Conservation (phyloP, 2,113 vertebrate genomes). For the Carettochelys insculpta region DNA sequence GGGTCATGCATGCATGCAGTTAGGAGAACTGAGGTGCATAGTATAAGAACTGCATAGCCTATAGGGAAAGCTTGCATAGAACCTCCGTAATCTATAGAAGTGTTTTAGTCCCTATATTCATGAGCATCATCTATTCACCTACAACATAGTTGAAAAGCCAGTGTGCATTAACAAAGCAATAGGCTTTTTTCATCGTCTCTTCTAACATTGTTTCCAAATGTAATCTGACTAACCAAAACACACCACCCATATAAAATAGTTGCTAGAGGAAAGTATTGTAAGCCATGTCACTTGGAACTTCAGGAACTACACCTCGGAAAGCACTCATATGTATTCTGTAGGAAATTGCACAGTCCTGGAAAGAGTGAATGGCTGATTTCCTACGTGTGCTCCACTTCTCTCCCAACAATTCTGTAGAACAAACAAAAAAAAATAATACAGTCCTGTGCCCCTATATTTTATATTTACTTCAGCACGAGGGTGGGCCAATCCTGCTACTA, state of each 20-base stretch:
- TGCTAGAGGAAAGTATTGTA: not conserved
- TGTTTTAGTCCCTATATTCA: not conserved
- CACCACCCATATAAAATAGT: not conserved
- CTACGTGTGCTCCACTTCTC: not conserved
- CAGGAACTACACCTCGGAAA: not conserved
- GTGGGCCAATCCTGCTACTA: not conserved
- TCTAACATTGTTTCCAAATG: not conserved
- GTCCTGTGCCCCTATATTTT: no score
- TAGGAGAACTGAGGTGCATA: not conserved
- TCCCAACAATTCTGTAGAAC: not conserved
- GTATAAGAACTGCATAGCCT: not conserved
- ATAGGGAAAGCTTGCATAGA: not conserved
- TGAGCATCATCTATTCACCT: not conserved
- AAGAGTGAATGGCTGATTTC: not conserved
- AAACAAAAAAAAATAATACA: not conserved
- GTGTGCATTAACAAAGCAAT: not conserved
- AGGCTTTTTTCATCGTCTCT: not conserved
- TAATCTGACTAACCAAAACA: not conserved
- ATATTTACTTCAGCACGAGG: not conserved
- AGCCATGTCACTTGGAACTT: not conserved
- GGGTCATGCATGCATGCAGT: not conserved
- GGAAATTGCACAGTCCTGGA: not conserved
- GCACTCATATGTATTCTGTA: not conserved
- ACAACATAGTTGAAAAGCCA: not conserved
- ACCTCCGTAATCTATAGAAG: not conserved